phyloP scores from a whole-genome alignment of 2,113 vertebrate genomes.

The Grammomys surdaster region DNA sequence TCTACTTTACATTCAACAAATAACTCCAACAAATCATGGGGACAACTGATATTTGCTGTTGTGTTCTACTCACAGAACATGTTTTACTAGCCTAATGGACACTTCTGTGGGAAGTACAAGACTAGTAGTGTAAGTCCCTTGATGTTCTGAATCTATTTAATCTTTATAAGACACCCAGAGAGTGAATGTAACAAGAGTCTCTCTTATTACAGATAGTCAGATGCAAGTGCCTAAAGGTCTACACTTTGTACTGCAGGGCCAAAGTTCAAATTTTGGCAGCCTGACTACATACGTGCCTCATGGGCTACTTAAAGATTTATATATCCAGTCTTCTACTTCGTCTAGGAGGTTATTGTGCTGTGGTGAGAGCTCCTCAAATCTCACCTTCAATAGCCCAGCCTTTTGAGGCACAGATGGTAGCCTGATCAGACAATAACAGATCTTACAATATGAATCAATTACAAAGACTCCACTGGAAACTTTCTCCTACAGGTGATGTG shows the following conservation, averaged over 20 bases:
- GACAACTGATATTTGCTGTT: neutral
- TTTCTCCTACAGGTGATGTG: neutral
- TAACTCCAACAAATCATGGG: neutral
- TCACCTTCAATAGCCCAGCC: neutral
- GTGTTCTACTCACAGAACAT: neutral
- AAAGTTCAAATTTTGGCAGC: neutral
- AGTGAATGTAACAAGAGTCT: neutral
- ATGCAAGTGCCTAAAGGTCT: neutral
- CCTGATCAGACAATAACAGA: neutral
- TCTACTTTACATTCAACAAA: neutral
- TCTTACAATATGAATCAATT: neutral
- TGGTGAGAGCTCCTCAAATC: neutral
- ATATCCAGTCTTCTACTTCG: too few species aligned
- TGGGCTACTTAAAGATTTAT: neutral
- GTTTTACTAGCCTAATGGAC: neutral
- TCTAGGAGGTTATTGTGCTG: neutral
- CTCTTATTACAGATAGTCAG: neutral
- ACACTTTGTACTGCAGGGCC: neutral
- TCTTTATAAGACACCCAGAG: neutral
- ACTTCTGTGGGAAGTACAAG: neutral
- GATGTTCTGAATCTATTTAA: neutral
- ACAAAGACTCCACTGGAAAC: neutral
- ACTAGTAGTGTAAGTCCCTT: neutral
- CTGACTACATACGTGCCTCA: neutral
- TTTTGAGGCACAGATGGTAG: accelerated